Conservation (phyloP, 2,888 invertebrate genomes). For the Dynastes maya region DNA sequence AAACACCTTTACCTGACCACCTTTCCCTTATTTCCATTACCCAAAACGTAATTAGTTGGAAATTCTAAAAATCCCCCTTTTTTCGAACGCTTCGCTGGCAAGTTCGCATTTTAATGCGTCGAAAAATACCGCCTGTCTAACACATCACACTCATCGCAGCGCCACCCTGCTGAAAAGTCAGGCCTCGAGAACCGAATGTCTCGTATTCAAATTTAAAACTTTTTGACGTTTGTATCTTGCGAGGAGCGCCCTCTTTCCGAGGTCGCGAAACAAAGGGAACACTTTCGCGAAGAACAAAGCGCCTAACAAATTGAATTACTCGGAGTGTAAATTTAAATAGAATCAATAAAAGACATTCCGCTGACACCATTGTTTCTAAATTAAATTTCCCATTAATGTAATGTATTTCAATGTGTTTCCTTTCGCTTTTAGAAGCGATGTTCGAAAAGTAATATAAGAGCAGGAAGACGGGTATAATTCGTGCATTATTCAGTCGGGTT, state of each 20-base stretch:
- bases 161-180: too few species aligned
- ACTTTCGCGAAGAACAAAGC: conserved; percentile 21
- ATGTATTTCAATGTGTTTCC: conserved; percentile 8
- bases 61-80: conserved; percentile 31
- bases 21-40: neutral
- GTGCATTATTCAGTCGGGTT: neutral
- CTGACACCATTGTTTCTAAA: conserved; percentile 35
- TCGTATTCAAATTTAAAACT: conserved; percentile 27
- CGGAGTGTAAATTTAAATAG: conserved; percentile 30
- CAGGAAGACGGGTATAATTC: neutral
- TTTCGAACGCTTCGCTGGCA: neutral
- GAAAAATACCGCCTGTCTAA: neutral
- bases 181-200: neutral
- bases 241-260: neutral
- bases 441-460: neutral
- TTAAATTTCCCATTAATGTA: conserved; percentile 37
- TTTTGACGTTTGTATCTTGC: conserved; percentile 1
- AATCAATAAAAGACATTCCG: conserved; percentile 28
- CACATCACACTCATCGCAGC: neutral
- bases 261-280: conserved; percentile 4
- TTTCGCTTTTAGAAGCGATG: neutral
- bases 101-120: neutral
- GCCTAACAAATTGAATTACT: conserved; percentile 27
- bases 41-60: conserved; percentile 35
- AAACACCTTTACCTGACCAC: neutral